Evolutionary conservation across 2,113 vertebrate species (phyloP).

Genomic region (Ramphastos sulfuratus): DNA sequence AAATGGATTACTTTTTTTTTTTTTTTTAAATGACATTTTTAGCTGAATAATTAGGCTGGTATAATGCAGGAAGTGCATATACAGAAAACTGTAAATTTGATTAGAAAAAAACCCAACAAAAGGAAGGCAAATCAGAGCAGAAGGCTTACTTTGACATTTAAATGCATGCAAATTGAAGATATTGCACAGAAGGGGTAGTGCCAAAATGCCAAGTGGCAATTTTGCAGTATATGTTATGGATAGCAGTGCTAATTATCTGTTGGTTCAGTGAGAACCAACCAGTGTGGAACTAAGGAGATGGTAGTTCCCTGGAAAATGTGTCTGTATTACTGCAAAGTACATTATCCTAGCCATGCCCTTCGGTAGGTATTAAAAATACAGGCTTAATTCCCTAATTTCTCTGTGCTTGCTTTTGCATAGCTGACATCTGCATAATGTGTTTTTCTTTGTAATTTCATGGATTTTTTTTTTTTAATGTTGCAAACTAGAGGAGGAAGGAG

Average conservation of each 20-base stretch:
- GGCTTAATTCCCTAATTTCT: background rate
- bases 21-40: background rate
- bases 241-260: background rate
- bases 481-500: background rate
- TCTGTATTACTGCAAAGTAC: background rate
- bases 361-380: background rate
- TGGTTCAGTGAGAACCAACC: background rate
- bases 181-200: background rate
- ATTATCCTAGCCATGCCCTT: background rate
- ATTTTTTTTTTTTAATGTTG: background rate
- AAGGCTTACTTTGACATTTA: constrained; percentile 24
- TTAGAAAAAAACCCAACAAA: background rate
- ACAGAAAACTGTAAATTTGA: background rate
- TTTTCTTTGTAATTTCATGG: background rate
- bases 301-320: background rate
- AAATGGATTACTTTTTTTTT: background rate
- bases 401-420: background rate
- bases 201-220: constrained; percentile 12
- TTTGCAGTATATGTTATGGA: background rate
- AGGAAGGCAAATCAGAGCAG: background rate
- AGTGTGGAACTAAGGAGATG: background rate
- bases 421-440: background rate
- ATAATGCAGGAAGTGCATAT: background rate
- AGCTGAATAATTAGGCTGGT: background rate
- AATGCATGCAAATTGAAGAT: constrained; percentile 28